phyloP scores from a whole-genome alignment of 1,140 invertebrate genomes.

The Drosophila jambulina region DNA sequence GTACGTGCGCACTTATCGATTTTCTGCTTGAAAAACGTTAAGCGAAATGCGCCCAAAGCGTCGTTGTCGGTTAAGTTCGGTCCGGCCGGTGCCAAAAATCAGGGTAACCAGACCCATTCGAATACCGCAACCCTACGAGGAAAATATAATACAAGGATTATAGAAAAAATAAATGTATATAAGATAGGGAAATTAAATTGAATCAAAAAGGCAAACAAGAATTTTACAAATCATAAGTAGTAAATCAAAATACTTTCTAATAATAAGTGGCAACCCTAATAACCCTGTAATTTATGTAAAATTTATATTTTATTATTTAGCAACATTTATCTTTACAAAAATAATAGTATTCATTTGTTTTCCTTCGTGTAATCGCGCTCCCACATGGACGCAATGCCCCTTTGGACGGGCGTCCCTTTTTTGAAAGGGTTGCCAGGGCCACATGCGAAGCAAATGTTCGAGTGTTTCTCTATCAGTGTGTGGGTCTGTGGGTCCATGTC shows the following conservation, averaged over 20 bases:
- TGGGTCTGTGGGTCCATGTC: neutral
- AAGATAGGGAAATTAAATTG: neutral
- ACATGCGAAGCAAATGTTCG: conserved; percentile 45
- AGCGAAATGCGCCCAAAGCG: conserved; percentile 61
- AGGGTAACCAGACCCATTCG: conserved; percentile 25
- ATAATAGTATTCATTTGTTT: neutral
- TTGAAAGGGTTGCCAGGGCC: conserved; percentile 54
- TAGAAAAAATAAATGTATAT: neutral
- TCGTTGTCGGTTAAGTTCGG: conserved; percentile 38
- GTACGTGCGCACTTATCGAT: conserved; percentile 64
- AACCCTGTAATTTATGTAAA: neutral
- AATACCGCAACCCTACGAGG: conserved; percentile 16
- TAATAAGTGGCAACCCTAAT: neutral
- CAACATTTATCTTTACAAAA: neutral
- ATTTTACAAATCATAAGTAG: neutral
- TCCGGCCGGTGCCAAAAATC: conserved; percentile 31
- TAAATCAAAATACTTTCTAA: neutral
- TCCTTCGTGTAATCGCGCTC: conserved; percentile 6
- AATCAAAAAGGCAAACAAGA: neutral
- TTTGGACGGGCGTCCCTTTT: conserved; percentile 23
- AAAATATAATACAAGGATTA: neutral
- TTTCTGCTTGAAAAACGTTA: conserved; percentile 61
- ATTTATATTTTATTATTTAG: neutral
- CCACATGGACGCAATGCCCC: neutral
- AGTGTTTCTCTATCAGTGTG: conserved; percentile 16